Percentiles rank a stretch among this genome's conserved stretches.
These are phyloP conservation scores for Eurystomus glaucurus DNA, from an alignment of 2,797 vertebrate species.

Conservation along the genomic window DNA sequence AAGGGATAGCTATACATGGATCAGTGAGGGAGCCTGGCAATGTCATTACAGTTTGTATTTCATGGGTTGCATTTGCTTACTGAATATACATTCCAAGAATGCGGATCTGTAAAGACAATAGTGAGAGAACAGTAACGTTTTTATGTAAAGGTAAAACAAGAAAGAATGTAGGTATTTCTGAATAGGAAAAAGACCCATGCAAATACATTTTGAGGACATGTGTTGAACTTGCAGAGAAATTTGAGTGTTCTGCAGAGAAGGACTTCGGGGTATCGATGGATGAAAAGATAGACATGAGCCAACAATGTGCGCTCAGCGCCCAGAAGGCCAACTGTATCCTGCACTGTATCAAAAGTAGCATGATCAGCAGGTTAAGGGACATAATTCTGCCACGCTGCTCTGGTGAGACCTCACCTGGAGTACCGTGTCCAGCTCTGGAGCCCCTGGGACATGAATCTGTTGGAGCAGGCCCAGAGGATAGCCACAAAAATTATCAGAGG, in stretches of 20 bases:
- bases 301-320: too few relatives aligned
- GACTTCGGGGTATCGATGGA: too few relatives aligned
- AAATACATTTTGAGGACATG: background rate
- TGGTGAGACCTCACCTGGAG: too few relatives aligned
- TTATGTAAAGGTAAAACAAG: background rate
- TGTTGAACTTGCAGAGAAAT: background rate
- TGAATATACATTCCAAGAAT: background rate
- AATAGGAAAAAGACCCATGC: rapidly evolving
- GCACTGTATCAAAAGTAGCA: too few relatives aligned
- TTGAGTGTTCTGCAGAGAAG: too few relatives aligned
- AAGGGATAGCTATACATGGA: background rate
- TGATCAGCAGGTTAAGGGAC: too few relatives aligned
- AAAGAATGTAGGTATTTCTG: background rate
- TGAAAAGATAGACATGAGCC: too few relatives aligned
- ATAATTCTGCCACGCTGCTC: too few relatives aligned
- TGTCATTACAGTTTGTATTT: background rate
- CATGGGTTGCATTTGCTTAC: background rate
- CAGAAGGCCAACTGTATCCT: too few relatives aligned
- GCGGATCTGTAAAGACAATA: background rate
- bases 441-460: background rate
- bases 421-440: too few relatives aligned
- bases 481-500: background rate
- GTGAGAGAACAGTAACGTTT: background rate
- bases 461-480: background rate
- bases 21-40: background rate